Base-by-base conservation (phyloP, 2,113 vertebrate species). In the Tauraco erythrolophus region DNA sequence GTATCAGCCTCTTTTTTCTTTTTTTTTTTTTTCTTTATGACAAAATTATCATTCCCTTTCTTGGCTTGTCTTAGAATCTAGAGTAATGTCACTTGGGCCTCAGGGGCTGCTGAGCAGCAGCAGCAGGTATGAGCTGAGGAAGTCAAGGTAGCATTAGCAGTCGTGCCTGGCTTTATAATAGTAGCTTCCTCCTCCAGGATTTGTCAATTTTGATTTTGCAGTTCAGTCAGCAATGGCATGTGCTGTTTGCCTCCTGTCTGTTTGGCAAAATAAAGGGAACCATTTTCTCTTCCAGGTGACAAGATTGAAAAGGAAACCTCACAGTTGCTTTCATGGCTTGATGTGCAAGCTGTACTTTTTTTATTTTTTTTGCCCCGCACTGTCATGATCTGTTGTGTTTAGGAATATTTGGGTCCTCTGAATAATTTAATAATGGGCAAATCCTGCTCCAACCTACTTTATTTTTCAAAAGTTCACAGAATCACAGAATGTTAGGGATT, bases 121-220 rank as follows among this genome's bases (percentile, higher is more conserved):
- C 82, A 96, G 84, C 74, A 97, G 80, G 64, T 83, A 75, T 22
- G 25, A 88, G 81, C 89, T 58, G 83, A 75, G 61, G 87, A 94
- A 96, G 81, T 84, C 80, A 94, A 92, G 60, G 84, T 11, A 87
- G 60, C 18, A 14, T 89, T 85, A 91, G 89, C 74, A 89, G 48
- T 18, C 11, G 3, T 87, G 74, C 58, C 53, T 95, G 75, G 88
- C 91, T 98, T 97, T 96, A 54, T 92, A 93, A 91, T 65, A 88
- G 74, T 53, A 89, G 77, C 19, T 94, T 97, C 84, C 53, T 97
- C 92, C 95, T 97, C 46, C 41, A 95, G 95, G 95, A 98, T 97
- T 97, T 98, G 95, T 97, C 97, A 92, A n/a, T 96, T 98, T 96
- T 98, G 91, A 97, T 98, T 97, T 95, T 98, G 94, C 88, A 96